Evolutionary conservation across 1,140 invertebrate genomes (phyloP), one percentile per base, ranked within the genome.

Genomic region (Neuroterus valhalla): DNA sequence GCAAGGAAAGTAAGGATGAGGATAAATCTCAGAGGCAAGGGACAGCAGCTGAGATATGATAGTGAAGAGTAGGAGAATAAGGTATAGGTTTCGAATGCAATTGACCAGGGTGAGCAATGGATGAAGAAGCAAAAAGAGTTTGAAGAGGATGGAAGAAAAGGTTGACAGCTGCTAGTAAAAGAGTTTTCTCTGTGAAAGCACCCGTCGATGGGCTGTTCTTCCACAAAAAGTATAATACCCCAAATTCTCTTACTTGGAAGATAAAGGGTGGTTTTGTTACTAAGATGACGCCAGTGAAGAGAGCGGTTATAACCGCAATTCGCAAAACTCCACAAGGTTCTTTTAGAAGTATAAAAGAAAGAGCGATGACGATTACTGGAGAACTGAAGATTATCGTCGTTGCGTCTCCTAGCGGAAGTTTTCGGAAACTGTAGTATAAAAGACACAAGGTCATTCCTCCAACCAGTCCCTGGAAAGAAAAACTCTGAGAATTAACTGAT

Each of bases 321-420:
- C 92, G 87, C 26, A 92, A 88, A 69, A 92, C 81, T 45, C 91
- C 91, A 80, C 91, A 93, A 8, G 92, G 91, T 81, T 93, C 92
- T 75, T 89, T 89, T 0, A 92, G 82, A 71, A 92, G 90, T 26
- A 92, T 71, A 74, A 91, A 91, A 3, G 91, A 92, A 48, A 93
- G 81, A 0, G 90, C 85, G 72, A 91, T 91, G 5, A 92, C 92
- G 66, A 92, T 91, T 0, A 92, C 91, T 11, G 91, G 92, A 43
- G 91, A 92, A 78, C 91, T 92, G 76, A 92, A 91, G 75, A 93
- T 92, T 17, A 93, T 92, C 3, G 92, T 91, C 1, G 92, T 92
- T 11, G 92, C 92, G 86, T 93, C 91, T 2, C 91, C 91, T 23
- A 93, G 72, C 8, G 92, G 91, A 21, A 93, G 78, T 74, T 90